Percentiles rank a stretch among this genome's conserved stretches.
Evolutionary conservation across 35 echinoderm and acorn worm genomes (phyloP).

Genomic region (Apostichopus californicus): DNA sequence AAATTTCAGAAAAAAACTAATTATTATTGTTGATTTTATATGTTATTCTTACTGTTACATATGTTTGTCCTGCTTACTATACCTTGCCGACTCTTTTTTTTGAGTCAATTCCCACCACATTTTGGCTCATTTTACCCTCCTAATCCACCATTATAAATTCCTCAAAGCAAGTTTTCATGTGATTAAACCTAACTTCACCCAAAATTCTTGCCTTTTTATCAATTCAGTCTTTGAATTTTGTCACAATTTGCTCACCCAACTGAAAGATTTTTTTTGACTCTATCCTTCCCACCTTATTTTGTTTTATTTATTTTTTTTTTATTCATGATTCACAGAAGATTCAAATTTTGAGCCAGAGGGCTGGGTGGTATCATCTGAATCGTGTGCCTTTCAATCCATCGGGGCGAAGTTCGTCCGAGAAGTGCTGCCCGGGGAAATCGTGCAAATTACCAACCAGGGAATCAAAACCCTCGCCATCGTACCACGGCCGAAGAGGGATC

Average conservation of each 20-base stretch:
- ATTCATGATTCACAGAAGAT: background rate
- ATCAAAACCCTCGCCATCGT: conserved; percentile 86
- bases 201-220: no score
- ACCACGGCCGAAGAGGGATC: conserved; percentile 56
- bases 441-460: conserved; percentile 75
- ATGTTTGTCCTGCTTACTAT: no score
- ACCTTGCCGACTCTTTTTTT: no score
- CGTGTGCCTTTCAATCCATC: conserved; percentile 91
- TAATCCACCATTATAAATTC: no score
- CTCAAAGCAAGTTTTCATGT: no score
- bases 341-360: conserved; percentile 61
- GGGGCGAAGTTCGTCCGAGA: conserved; percentile 85
- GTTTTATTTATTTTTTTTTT: background rate
- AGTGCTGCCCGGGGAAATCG: conserved; percentile 84
- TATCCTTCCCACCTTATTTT: background rate
- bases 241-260: background rate
- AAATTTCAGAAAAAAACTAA: no score
- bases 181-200: no score
- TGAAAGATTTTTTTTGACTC: background rate
- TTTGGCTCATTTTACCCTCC: no score
- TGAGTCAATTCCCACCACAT: no score
- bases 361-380: conserved; percentile 96
- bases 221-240: no score
- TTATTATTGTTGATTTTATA: no score
- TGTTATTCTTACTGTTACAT: no score